A percentile compares a stretch with the other conserved stretches of the same genome.
Evolutionary conservation across 92 coral and sea anemone species (phyloP).

Genomic region (Virgularia gustaviana): DNA sequence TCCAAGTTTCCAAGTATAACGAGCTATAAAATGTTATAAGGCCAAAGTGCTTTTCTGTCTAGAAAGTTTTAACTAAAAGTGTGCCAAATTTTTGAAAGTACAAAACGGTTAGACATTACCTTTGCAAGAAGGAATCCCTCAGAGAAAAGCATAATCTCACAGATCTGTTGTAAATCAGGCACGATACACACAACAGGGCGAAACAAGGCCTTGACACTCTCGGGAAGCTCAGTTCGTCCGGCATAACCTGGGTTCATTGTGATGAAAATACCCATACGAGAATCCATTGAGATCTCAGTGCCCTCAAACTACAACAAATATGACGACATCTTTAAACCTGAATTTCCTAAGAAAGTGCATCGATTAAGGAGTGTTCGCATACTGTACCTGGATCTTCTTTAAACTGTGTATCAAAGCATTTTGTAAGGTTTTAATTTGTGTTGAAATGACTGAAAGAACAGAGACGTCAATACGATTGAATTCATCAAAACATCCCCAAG

Average conservation of each 20-base stretch:
- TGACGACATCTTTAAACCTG: not conserved
- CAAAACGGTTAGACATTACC: conserved; percentile 36
- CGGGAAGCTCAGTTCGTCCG: conserved; percentile 97
- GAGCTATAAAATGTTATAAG: not conserved
- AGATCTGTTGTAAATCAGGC: conserved; percentile 95
- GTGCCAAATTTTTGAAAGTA: not conserved
- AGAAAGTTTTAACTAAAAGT: too few species aligned
- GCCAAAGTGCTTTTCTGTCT: too few species aligned
- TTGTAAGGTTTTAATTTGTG: conserved; percentile 95
- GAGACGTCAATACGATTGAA: conserved; percentile 99
- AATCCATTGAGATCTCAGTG: conserved; percentile 88
- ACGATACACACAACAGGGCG: conserved; percentile 95
- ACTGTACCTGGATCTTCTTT: conserved; percentile 86
- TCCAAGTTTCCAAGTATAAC: not conserved
- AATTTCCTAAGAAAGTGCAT: not conserved
- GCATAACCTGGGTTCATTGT: conserved; percentile 99
- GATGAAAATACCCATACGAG: conserved; percentile 95
- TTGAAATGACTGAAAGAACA: conserved; percentile 91
- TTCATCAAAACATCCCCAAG: conserved; percentile 99
- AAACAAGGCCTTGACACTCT: conserved; percentile 96
- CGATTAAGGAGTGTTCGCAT: not conserved
- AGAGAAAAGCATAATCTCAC: conserved; percentile 98
- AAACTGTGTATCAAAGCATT: conserved; percentile 80
- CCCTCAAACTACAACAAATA: conserved; percentile 76
- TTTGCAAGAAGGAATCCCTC: conserved; percentile 93